A percentile compares a stretch with the other conserved stretches of the same genome.
Evolutionary conservation across 2,113 vertebrate species (phyloP).

Genomic region (Tympanuchus pallidicinctus): DNA sequence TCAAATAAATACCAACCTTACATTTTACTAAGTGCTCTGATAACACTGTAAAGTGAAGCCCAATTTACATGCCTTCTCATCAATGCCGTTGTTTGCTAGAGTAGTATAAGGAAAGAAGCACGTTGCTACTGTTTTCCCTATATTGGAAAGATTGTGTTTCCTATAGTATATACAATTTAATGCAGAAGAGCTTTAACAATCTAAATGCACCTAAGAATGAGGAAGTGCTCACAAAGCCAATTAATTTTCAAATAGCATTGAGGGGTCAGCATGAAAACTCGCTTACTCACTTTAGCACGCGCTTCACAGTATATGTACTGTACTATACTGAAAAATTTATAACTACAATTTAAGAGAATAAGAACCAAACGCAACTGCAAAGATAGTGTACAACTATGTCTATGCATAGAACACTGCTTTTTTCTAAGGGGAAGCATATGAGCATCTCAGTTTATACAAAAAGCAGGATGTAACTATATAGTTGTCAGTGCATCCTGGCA

Average conservation of each 20-base stretch:
- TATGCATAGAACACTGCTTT: conserved; percentile 97
- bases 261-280: conserved; percentile 87
- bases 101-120: conserved; percentile 81
- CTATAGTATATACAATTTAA: conserved; percentile 77
- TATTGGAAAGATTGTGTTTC: conserved; percentile 67
- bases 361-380: conserved; percentile 87
- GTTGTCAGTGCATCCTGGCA: conserved; percentile 88
- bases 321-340: conserved; percentile 85
- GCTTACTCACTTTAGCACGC: conserved; percentile 88
- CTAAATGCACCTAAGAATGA: conserved; percentile 80
- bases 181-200: conserved; percentile 78
- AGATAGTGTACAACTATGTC: conserved; percentile 89
- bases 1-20: conserved; percentile 97
- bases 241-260: conserved; percentile 79
- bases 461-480: conserved; percentile 89
- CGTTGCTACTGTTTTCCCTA: conserved; percentile 76
- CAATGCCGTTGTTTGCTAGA: conserved; percentile 80
- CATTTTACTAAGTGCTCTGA: conserved; percentile 91
- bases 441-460: conserved; percentile 91
- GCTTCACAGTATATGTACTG: conserved; percentile 92
- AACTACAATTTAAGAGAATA: conserved; percentile 80
- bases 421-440: conserved; percentile 91
- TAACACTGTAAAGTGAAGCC: conserved; percentile 87
- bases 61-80: conserved; percentile 86
- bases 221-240: conserved; percentile 77